A percentile compares a stretch with the other conserved stretches of the same genome.
These are phyloP conservation scores for Mobula birostris DNA, from an alignment of 2,113 vertebrate genomes.

Conservation along the genomic window DNA sequence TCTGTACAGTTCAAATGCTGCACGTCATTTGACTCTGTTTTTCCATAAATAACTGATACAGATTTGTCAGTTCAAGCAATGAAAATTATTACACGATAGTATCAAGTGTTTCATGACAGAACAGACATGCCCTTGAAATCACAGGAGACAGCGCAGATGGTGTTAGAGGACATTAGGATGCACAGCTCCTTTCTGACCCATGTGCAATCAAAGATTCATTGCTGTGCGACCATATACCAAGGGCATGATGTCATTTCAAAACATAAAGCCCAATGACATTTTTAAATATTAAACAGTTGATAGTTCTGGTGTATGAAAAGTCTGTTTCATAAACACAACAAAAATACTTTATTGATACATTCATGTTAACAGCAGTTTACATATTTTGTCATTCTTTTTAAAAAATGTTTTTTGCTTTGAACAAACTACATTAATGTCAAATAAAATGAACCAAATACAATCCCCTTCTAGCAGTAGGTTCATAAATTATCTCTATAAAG, in stretches of 20 bases:
- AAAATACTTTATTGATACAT: neutral
- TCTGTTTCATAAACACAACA: neutral
- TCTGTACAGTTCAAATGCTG: neutral
- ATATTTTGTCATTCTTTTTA: neutral
- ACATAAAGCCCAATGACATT: neutral
- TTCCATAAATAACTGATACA: neutral
- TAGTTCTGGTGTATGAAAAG: neutral
- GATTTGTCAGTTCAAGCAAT: neutral
- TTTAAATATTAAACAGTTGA: neutral
- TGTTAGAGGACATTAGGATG: neutral
- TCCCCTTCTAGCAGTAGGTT: neutral
- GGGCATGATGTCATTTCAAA: neutral
- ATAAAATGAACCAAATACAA: neutral
- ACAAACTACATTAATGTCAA: neutral
- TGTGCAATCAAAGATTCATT: neutral
- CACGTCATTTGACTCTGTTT: neutral
- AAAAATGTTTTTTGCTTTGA: neutral
- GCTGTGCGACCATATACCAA: neutral
- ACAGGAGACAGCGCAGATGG: neutral
- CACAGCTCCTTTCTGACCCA: neutral
- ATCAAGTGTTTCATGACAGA: neutral
- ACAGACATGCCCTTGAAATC: neutral
- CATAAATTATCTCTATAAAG: neutral
- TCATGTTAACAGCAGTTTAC: neutral
- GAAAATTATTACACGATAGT: neutral